These are phyloP conservation scores for Plodia interpunctella DNA, from an alignment of 1,140 invertebrate species.

Conservation along the genomic window DNA sequence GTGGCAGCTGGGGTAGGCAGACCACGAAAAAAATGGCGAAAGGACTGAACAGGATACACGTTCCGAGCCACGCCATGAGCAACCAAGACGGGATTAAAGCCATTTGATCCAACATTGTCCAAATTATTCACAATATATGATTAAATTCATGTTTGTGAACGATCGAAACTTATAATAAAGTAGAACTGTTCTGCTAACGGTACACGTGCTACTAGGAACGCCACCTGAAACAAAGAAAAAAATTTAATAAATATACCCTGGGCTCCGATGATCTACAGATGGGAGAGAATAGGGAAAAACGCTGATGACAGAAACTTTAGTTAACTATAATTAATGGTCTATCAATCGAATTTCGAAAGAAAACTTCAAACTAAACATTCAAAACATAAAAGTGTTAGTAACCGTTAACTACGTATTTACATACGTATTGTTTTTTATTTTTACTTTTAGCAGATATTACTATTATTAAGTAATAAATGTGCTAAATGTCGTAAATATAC, in stretches of 20 bases:
- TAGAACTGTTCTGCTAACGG: constrained; percentile 28
- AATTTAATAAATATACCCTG: background rate
- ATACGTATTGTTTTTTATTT: no score
- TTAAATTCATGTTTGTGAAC: constrained; percentile 39
- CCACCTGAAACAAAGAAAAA: constrained; percentile 58
- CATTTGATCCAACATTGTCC: constrained; percentile 56
- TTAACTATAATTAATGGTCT: no score
- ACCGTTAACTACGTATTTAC: no score
- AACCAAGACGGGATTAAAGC: constrained; percentile 67
- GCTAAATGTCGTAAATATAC: no score
- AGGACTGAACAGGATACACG: constrained; percentile 72
- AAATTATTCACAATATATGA: constrained; percentile 20
- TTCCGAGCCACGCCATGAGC: constrained; percentile 68
- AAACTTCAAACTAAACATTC: no score
- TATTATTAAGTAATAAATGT: no score
- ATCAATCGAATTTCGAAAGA: no score
- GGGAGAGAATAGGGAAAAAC: no score
- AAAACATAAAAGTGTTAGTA: no score
- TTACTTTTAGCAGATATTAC: no score
- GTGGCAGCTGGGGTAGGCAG: constrained; percentile 72
- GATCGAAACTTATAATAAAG: constrained; percentile 18
- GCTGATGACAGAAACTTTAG: no score
- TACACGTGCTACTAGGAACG: constrained; percentile 56
- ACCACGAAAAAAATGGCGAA: constrained; percentile 74
- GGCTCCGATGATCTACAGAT: no score